These are phyloP conservation scores for Cephalopachus bancanus DNA, from an alignment of 2,797 vertebrate species.

Conservation along the genomic window DNA sequence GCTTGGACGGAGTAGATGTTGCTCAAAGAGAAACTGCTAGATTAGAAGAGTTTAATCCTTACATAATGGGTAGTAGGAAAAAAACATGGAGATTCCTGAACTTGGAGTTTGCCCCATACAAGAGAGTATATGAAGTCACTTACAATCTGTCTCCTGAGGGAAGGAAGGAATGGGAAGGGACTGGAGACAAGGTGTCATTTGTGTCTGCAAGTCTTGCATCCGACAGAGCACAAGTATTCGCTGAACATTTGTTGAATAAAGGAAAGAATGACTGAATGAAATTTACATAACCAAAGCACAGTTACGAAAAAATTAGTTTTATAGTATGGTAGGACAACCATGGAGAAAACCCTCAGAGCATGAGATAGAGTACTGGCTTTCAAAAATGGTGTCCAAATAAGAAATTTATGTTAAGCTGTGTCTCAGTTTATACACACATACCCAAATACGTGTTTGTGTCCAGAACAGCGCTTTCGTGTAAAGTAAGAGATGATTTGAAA, in stretches of 20 bases:
- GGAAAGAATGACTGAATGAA: not conserved
- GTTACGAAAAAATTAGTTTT: not conserved
- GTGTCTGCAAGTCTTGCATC: not conserved
- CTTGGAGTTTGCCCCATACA: not conserved
- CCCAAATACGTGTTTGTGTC: not conserved
- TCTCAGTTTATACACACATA: not conserved
- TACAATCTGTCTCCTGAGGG: not conserved
- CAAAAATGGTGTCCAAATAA: not conserved
- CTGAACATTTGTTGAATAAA: not conserved
- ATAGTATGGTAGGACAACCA: rapidly evolving
- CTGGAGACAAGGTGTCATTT: not conserved
- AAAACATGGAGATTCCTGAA: not conserved
- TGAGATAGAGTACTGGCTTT: rapidly evolving
- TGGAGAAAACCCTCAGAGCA: not conserved
- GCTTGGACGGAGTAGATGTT: not conserved
- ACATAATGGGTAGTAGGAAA: no score
- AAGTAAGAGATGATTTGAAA: not conserved
- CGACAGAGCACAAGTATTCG: not conserved
- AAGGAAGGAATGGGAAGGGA: not conserved
- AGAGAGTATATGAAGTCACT: rapidly evolving
- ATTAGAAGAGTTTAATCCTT: not conserved
- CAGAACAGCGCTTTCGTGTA: not conserved
- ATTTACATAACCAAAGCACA: not conserved
- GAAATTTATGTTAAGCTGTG: not conserved
- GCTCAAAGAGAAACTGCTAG: not conserved